These are phyloP conservation scores for Astropecten irregularis DNA, from an alignment of 53 echinoderm and acorn worm species.

Conservation along the genomic window DNA sequence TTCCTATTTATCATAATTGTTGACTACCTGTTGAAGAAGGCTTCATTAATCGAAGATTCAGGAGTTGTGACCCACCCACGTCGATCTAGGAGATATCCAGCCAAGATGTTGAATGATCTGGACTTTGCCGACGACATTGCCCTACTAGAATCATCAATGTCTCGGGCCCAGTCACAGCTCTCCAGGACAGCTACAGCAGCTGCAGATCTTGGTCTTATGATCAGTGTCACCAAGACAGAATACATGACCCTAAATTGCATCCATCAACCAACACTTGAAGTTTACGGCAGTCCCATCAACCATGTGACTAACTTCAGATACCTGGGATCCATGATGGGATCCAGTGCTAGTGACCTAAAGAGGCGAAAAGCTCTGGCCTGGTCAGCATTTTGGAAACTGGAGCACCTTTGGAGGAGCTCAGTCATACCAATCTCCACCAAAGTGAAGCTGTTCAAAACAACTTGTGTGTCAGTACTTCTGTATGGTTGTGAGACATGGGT, in stretches of 20 bases:
- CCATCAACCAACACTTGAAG: constrained; percentile 8
- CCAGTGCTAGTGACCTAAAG: constrained; percentile 16
- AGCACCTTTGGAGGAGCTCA: constrained; percentile 24
- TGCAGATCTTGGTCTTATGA: constrained; percentile 26
- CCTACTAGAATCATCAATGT: constrained; percentile 47
- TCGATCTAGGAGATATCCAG: constrained; percentile 44
- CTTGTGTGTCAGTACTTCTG: background rate
- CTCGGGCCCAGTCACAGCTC: constrained; percentile 48
- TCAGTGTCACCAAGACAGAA: constrained; percentile 18
- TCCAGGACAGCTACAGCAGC: constrained; percentile 9
- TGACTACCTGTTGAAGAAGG: constrained; percentile 1
- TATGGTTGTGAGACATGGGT: background rate
- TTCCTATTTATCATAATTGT: constrained; percentile 21
- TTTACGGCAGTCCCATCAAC: constrained; percentile 12
- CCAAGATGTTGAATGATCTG: constrained; percentile 49
- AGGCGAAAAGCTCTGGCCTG: constrained; percentile 34
- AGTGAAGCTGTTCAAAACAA: constrained; percentile 19
- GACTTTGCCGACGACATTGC: constrained; percentile 63
- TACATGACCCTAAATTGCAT: constrained; percentile 42
- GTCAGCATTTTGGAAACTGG: constrained; percentile 42
- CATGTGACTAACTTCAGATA: constrained; percentile 45
- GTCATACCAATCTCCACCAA: constrained; percentile 8
- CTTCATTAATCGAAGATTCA: background rate
- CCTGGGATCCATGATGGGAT: constrained; percentile 48
- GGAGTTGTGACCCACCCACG: constrained; percentile 32